phyloP scores from a whole-genome alignment of 2,113 vertebrate genomes.

The Onychostruthus taczanowskii region DNA sequence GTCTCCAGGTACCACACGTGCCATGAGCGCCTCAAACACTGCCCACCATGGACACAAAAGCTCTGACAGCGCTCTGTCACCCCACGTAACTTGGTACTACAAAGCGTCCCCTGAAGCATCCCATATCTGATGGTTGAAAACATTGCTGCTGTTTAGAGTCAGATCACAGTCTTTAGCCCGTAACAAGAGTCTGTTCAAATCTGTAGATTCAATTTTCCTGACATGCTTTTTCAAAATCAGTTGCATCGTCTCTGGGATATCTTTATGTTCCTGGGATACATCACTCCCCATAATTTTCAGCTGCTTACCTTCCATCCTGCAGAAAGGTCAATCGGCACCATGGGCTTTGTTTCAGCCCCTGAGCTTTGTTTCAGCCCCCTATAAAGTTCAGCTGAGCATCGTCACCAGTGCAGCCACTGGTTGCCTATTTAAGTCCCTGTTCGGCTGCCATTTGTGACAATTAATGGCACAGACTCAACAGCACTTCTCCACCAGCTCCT shows the following conservation, averaged over 20 bases:
- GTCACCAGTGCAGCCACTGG: neutral
- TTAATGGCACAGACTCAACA: neutral
- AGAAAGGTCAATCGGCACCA: neutral
- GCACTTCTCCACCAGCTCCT: neutral
- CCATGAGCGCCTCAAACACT: neutral
- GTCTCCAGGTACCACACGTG: neutral
- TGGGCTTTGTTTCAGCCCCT: neutral
- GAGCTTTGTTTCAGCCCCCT: neutral
- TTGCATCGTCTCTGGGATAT: too few relatives aligned
- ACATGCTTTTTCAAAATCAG: neutral
- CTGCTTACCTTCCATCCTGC: neutral
- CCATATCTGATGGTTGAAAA: neutral
- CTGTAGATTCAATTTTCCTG: neutral
- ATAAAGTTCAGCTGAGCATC: neutral
- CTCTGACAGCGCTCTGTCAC: rapidly evolving
- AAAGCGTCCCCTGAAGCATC: neutral
- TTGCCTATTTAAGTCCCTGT: neutral
- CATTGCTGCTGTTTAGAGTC: neutral
- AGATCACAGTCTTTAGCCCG: neutral
- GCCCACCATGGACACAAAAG: neutral
- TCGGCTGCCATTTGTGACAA: neutral
- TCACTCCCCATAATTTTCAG: neutral
- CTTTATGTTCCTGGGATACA: neutral
- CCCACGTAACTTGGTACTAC: too few relatives aligned
- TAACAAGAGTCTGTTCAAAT: neutral